Conservation (phyloP, 2,113 vertebrate genomes). For the Gymnobelideus leadbeateri region DNA sequence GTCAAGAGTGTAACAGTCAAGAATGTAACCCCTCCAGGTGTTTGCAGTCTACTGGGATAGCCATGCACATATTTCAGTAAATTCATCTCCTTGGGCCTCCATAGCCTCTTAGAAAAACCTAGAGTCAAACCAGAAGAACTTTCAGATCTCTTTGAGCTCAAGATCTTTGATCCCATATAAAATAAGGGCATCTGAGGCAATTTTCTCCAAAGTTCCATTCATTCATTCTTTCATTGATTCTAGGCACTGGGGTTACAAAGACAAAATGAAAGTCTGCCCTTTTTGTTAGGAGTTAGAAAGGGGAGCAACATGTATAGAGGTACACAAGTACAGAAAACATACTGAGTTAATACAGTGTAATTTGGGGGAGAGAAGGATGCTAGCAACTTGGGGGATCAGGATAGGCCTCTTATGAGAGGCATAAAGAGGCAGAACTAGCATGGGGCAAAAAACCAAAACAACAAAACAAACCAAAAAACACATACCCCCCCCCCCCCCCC, state of each 20-base stretch:
- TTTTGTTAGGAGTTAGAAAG: neutral
- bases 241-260: neutral
- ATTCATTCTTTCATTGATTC: neutral
- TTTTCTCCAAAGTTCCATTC: neutral
- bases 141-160: neutral
- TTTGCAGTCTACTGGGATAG: neutral
- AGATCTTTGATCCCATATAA: slow-evolving; percentile 29
- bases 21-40: neutral
- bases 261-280: neutral
- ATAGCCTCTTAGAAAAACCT: neutral
- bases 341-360: neutral
- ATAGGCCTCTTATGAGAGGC: neutral
- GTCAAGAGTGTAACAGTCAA: neutral
- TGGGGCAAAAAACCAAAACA: no score
- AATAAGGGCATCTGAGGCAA: neutral
- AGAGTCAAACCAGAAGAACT: neutral
- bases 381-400: neutral
- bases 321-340: neutral
- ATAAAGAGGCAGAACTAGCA: neutral
- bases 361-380: neutral
- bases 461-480: neutral
- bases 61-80: neutral
- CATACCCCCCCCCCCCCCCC: no score
- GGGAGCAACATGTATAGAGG: neutral
- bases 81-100: neutral